phyloP scores from a whole-genome alignment of 2,113 vertebrate genomes.

The Leucoraja erinaceus region DNA sequence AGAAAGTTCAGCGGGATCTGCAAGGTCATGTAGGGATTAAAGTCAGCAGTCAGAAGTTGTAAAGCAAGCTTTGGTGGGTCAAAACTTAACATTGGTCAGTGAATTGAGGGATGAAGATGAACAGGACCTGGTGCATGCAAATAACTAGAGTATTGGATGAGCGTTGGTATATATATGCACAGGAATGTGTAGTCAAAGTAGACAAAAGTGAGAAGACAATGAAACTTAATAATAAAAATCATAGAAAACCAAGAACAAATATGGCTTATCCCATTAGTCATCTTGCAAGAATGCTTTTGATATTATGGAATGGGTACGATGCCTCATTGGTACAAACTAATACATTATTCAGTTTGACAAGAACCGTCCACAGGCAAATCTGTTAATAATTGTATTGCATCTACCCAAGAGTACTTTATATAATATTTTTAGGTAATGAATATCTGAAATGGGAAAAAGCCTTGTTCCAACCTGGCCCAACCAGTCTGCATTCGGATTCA shows the following conservation, averaged over 20 bases:
- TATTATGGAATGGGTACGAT: background rate
- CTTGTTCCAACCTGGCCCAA: background rate
- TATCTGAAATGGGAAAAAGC: background rate
- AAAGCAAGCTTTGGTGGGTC: background rate
- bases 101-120: background rate
- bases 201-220: too few relatives aligned
- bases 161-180: too few relatives aligned
- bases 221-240: background rate
- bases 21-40: too few relatives aligned
- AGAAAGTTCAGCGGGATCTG: too few relatives aligned
- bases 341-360: background rate
- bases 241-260: background rate
- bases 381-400: background rate
- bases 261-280: background rate
- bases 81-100: background rate
- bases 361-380: background rate
- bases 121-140: background rate
- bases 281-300: too few relatives aligned
- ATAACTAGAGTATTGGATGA: too few relatives aligned
- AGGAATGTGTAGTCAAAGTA: too few relatives aligned
- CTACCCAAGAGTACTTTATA: background rate
- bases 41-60: too few relatives aligned
- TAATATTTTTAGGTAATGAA: background rate
- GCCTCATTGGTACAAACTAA: background rate
- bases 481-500: background rate